Evolutionary conservation across 2,888 invertebrate genomes (phyloP).

Genomic region (Zelleria hepariella): DNA sequence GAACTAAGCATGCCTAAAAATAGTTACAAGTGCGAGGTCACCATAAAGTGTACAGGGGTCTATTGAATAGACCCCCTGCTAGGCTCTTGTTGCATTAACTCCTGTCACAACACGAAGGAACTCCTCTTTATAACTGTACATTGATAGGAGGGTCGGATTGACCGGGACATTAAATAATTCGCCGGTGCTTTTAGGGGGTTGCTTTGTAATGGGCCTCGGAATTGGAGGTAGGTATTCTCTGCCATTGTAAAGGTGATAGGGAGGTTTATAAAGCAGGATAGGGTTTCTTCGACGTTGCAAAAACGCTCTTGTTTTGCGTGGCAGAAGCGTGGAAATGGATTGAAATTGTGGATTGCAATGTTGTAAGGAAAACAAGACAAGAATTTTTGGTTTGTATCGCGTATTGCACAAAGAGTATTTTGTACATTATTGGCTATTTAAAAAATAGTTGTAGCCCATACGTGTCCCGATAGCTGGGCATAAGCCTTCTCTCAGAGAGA

Average conservation of each 20-base stretch:
- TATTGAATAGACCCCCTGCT: slow-evolving; percentile 3
- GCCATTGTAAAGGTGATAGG: neutral
- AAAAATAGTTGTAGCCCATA: too few species aligned
- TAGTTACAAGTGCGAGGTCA: neutral
- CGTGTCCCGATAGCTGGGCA: too few species aligned
- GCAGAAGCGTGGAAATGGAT: neutral
- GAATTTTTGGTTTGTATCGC: too few species aligned
- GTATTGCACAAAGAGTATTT: too few species aligned
- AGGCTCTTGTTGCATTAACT: slow-evolving; percentile 41
- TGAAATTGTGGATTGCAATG: neutral
- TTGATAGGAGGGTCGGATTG: slow-evolving; percentile 36
- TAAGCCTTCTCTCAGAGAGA: too few species aligned
- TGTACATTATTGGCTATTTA: too few species aligned
- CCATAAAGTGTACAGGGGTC: neutral
- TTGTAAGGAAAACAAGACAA: too few species aligned
- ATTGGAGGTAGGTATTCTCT: neutral
- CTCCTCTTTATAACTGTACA: slow-evolving; percentile 43
- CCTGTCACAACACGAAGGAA: slow-evolving; percentile 58
- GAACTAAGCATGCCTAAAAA: neutral
- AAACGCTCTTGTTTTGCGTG: neutral
- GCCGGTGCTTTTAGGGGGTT: neutral
- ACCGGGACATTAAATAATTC: neutral
- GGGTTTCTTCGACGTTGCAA: neutral
- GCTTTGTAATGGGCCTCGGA: neutral
- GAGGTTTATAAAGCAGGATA: neutral